Evolutionary conservation across 2,888 invertebrate species (phyloP).

Genomic region (Gerris lacustris): DNA sequence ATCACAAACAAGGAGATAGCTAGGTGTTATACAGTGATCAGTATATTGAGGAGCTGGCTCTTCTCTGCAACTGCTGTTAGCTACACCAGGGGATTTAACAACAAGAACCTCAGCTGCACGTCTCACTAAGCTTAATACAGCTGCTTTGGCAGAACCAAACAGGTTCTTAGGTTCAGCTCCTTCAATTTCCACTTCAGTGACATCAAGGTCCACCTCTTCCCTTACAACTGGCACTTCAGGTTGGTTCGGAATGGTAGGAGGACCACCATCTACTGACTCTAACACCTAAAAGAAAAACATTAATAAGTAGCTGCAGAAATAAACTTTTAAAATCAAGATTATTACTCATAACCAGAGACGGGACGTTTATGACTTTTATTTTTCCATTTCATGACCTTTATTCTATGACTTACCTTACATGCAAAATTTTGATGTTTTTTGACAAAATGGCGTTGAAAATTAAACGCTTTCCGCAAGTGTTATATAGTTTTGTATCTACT

Average conservation of each 20-base stretch:
- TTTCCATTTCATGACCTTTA: no score
- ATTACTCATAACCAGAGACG: no score
- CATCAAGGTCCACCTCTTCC: conserved; percentile 46
- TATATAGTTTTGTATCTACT: no score
- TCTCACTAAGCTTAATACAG: conserved; percentile 81
- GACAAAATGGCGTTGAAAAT: no score
- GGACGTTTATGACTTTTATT: no score
- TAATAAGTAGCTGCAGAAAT: conserved; percentile 6
- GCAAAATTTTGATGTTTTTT: no score
- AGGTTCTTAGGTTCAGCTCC: conserved; percentile 53
- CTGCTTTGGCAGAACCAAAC: conserved; percentile 78
- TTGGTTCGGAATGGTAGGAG: conserved; percentile 43
- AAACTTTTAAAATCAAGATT: conserved; percentile 1
- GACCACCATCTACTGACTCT: conserved; percentile 29
- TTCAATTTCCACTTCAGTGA: conserved; percentile 38
- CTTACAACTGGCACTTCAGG: conserved; percentile 38
- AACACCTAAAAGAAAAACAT: conserved; percentile 28
- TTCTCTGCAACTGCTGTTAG: conserved; percentile 16
- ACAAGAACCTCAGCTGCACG: conserved; percentile 78
- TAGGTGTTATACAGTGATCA: conserved; percentile 53
- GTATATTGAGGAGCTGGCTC: not conserved
- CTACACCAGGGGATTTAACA: conserved; percentile 39
- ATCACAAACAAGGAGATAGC: conserved; percentile 59
- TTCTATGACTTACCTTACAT: no score
- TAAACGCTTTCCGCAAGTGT: no score